Percentiles rank a stretch among this genome's conserved stretches.
These are phyloP conservation scores for Caenorhabditis brenneri DNA, from an alignment of 1,140 invertebrate species.

Conservation along the genomic window DNA sequence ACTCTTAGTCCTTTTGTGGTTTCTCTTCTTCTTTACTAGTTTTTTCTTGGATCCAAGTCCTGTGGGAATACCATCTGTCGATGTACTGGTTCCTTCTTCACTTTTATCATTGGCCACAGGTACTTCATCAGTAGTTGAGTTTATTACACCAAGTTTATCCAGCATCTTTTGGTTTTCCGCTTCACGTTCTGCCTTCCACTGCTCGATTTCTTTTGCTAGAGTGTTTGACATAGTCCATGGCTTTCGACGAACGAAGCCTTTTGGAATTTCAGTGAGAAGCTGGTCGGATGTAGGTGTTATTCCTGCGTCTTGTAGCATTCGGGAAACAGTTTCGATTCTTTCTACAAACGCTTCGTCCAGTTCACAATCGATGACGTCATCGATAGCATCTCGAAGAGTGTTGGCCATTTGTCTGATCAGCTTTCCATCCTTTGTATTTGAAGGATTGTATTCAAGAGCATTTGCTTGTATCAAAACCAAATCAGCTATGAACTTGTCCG, in stretches of 20 bases:
- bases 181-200: constrained; percentile 15
- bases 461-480: constrained; percentile 86
- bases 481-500: constrained; percentile 85
- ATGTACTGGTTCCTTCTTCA: constrained; percentile 26
- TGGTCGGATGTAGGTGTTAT: constrained; percentile 29
- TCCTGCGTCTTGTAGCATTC: constrained; percentile 48
- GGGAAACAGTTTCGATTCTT: constrained; percentile 50
- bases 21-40: not conserved
- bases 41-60: not conserved
- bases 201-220: constrained; percentile 29
- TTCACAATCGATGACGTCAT: constrained; percentile 84
- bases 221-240: constrained; percentile 25
- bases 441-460: constrained; percentile 90
- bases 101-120: not conserved
- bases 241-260: constrained; percentile 37
- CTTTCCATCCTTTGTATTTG: constrained; percentile 74
- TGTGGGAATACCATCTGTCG: not conserved
- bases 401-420: constrained; percentile 83
- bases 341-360: constrained; percentile 85
- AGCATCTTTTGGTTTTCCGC: constrained; percentile 20
- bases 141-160: not conserved
- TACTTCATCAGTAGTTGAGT: not conserved
- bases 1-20: not conserved
- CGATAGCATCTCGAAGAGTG: constrained; percentile 84
- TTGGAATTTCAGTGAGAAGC: constrained; percentile 31